Percentiles rank a stretch among this genome's conserved stretches.
Conservation (phyloP, 2,888 invertebrate genomes). For the Hartigia nigra region DNA sequence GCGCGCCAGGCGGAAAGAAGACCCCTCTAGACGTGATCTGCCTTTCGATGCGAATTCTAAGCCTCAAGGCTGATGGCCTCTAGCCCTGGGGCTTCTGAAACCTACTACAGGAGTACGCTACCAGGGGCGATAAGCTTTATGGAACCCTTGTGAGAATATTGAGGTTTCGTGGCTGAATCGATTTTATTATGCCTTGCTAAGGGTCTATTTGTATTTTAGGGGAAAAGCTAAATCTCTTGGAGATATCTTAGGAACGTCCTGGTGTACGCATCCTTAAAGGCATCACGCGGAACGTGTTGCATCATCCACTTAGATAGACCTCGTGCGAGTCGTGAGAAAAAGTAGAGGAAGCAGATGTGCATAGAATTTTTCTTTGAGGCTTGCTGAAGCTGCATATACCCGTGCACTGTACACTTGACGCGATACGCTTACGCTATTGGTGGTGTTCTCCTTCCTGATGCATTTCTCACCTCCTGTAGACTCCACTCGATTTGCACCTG, state of each 20-base stretch:
- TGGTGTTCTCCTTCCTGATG: not conserved
- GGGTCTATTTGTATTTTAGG: not conserved
- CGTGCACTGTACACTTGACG: not conserved
- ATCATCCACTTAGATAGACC: conserved; percentile 35
- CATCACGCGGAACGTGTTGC: conserved; percentile 35
- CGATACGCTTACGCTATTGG: not conserved
- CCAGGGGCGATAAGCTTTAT: not conserved
- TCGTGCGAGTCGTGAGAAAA: conserved; percentile 30
- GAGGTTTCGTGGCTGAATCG: not conserved
- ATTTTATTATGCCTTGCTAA: not conserved
- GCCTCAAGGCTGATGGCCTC: conserved; percentile 44
- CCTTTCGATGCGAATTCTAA: conserved; percentile 50
- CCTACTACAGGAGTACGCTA: conserved; percentile 28
- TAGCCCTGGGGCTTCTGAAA: conserved; percentile 52
- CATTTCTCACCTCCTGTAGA: not conserved
- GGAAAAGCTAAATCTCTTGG: not conserved
- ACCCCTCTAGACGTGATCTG: conserved; percentile 48
- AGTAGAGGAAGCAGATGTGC: conserved; percentile 36
- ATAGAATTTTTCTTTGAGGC: conserved; percentile 28
- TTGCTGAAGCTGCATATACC: not conserved
- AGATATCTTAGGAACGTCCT: not conserved
- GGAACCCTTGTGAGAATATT: not conserved
- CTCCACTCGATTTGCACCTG: not conserved
- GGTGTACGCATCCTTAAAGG: not conserved
- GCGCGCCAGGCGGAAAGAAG: conserved; percentile 24